These are phyloP conservation scores for Heliconius aoede DNA, from an alignment of 2,888 invertebrate genomes.

Conservation along the genomic window DNA sequence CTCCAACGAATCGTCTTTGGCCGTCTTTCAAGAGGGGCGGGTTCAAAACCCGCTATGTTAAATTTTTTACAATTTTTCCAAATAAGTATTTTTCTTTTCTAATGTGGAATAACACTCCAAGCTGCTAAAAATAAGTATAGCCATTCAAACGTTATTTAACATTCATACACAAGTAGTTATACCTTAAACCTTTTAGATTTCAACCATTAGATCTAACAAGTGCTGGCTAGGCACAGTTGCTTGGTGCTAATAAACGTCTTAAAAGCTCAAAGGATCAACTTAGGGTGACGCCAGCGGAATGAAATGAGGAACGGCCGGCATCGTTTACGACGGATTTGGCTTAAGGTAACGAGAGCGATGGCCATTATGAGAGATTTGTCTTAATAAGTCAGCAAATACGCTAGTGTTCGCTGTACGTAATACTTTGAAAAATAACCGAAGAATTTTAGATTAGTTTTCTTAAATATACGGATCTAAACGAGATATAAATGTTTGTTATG, in stretches of 20 bases:
- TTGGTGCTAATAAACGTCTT: constrained; percentile 43
- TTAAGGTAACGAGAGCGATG: constrained; percentile 38
- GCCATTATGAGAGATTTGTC: constrained; percentile 43
- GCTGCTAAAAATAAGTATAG: no score
- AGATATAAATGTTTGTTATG: not conserved
- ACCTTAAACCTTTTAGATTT: not conserved
- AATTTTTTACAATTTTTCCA: no score
- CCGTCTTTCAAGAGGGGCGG: no score
- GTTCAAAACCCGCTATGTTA: no score
- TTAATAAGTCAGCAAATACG: constrained; percentile 21
- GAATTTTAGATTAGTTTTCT: not conserved
- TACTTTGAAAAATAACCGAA: not conserved
- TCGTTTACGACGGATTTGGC: constrained; percentile 42
- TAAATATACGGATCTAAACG: not conserved
- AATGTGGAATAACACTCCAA: no score
- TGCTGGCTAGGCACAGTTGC: constrained; percentile 28
- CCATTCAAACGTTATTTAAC: not conserved
- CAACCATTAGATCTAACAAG: constrained; percentile 27
- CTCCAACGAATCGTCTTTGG: no score
- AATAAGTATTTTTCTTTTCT: no score
- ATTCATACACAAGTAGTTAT: not conserved
- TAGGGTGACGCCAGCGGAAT: constrained; percentile 38
- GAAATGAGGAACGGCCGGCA: constrained; percentile 41
- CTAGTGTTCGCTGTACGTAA: constrained; percentile 6
- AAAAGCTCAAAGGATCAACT: constrained; percentile 47